Evolutionary conservation across 2,888 invertebrate species (phyloP).

Genomic region (Xanthia icteritia): DNA sequence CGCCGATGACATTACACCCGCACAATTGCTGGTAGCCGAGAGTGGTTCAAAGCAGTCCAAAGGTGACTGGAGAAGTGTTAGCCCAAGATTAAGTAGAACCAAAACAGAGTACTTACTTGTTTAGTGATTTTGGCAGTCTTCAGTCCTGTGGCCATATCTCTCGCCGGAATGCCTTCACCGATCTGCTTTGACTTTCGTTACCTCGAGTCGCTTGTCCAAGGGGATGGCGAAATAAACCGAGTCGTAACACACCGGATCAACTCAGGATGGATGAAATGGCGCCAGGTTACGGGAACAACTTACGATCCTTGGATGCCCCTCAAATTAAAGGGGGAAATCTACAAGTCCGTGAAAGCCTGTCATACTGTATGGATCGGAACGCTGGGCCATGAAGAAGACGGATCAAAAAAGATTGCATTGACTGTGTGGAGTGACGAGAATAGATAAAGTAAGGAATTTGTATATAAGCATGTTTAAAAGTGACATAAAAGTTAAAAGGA

Average conservation of each 20-base stretch:
- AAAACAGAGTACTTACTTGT: neutral
- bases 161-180: neutral
- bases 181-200: neutral
- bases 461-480: no score
- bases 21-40: neutral
- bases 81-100: neutral
- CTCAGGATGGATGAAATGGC: neutral
- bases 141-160: neutral
- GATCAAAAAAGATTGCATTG: neutral
- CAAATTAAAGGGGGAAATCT: neutral
- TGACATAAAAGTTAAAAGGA: neutral
- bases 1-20: neutral
- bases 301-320: no score
- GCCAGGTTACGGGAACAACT: neutral
- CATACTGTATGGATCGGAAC: neutral
- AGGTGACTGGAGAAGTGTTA: neutral
- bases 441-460: neutral
- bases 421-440: neutral
- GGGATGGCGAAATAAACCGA: neutral
- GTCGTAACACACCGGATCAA: neutral
- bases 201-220: neutral
- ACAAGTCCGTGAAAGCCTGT: neutral
- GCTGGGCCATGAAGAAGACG: neutral
- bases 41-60: no score
- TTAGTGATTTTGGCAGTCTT: neutral